Percentiles rank a stretch among this genome's conserved stretches.
Conservation (phyloP, 2,113 vertebrate genomes). For the Apteryx owenii region DNA sequence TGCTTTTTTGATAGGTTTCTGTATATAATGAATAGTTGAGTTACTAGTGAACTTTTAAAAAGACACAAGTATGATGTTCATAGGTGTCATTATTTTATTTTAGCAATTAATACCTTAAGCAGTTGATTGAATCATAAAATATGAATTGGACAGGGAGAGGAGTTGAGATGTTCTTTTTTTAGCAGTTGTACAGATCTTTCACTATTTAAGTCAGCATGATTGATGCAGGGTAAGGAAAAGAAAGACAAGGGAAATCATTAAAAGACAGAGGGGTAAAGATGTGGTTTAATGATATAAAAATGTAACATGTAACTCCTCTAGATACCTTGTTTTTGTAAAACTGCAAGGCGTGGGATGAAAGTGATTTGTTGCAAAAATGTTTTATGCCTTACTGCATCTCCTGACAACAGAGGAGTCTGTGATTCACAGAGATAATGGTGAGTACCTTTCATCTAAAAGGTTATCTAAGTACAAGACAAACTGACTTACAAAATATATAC, state of each 20-base stretch:
- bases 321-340: slow-evolving; percentile 14
- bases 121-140: not conserved
- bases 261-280: not conserved
- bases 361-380: not conserved
- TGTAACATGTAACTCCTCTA: not conserved
- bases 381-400: not conserved
- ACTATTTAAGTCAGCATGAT: not conserved
- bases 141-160: not conserved
- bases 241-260: not conserved
- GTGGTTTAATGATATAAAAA: not conserved
- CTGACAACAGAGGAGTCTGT: not conserved
- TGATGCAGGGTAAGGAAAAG: not conserved
- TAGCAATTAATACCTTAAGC: not conserved
- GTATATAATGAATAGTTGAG: not conserved
- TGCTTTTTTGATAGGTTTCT: not conserved
- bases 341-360: not conserved
- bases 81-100: not conserved
- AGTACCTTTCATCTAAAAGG: not conserved
- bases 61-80: not conserved
- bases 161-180: not conserved
- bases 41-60: not conserved
- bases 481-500: slow-evolving; percentile 3
- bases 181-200: not conserved
- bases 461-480: not conserved
- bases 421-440: not conserved